phyloP scores from a whole-genome alignment of 2,888 invertebrate species.

The Erebia ligea region DNA sequence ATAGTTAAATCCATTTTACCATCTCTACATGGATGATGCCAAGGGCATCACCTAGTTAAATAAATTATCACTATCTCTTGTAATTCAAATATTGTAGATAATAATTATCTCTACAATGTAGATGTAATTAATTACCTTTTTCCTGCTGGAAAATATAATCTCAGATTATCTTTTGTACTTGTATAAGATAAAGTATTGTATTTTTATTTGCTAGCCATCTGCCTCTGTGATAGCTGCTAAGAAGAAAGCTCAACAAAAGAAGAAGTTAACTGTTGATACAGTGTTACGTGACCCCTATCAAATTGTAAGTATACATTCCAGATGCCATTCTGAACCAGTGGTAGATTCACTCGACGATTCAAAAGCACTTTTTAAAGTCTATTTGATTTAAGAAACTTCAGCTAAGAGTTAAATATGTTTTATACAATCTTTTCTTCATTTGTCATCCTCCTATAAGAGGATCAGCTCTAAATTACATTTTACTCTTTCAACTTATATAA shows the following conservation, averaged over 20 bases:
- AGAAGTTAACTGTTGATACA: conserved; percentile 73
- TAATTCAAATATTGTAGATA: neutral
- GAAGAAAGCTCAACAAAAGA: conserved; percentile 85
- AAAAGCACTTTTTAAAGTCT: too few relatives aligned
- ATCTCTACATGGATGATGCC: too few relatives aligned
- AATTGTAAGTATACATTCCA: conserved; percentile 72
- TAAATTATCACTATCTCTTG: neutral
- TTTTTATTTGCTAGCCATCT: conserved; percentile 63
- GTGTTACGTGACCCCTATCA: conserved; percentile 86
- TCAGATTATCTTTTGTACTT: conserved; percentile 12
- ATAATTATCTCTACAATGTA: neutral
- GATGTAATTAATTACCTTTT: neutral
- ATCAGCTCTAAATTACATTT: too few relatives aligned
- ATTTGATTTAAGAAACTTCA: too few relatives aligned
- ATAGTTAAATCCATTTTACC: too few relatives aligned
- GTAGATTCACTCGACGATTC: too few relatives aligned
- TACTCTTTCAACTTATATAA: too few relatives aligned
- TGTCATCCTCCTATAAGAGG: too few relatives aligned
- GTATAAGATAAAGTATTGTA: conserved; percentile 18
- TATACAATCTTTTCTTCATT: too few relatives aligned
- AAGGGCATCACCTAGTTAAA: too few relatives aligned
- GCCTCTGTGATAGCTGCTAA: conserved; percentile 86
- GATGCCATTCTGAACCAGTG: too few relatives aligned
- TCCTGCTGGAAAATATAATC: neutral
- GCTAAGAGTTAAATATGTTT: too few relatives aligned